Evolutionary conservation across 2,113 vertebrate species (phyloP).

Genomic region (Lynx canadensis): DNA sequence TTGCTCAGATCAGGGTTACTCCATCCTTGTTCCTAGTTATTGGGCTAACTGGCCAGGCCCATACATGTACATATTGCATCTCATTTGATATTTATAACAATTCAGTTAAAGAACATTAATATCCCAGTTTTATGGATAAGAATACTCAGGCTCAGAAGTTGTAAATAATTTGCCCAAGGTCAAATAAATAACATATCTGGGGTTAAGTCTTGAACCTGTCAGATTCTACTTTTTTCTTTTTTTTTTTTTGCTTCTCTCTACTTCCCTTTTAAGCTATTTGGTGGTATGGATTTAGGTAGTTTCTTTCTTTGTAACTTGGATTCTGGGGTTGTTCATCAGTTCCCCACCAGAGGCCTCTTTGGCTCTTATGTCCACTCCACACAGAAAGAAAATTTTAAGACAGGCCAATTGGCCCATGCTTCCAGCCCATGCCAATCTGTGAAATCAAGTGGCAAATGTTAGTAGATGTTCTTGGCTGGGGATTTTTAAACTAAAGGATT

Average conservation of each 20-base stretch:
- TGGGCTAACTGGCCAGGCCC: background rate
- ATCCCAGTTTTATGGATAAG: background rate
- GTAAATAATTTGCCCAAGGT: background rate
- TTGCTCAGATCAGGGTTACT: background rate
- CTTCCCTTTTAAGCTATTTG: background rate
- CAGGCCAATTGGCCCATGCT: background rate
- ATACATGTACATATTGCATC: rapidly evolving
- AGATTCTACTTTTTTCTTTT: background rate
- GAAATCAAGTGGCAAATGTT: background rate
- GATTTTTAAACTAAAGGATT: background rate
- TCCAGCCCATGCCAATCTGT: background rate
- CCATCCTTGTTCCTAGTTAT: background rate
- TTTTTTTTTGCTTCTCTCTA: background rate
- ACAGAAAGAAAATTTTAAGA: background rate
- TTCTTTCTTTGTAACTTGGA: conserved; percentile 1
- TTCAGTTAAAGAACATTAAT: background rate
- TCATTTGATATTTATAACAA: background rate
- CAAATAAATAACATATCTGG: background rate
- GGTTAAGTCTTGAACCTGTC: background rate
- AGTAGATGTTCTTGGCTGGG: background rate
- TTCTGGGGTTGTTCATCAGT: background rate
- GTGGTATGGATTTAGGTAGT: background rate
- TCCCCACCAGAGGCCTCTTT: conserved; percentile 20
- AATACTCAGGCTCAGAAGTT: background rate
- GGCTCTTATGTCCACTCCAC: background rate